These are phyloP conservation scores for Heliconius himera DNA, from an alignment of 1,140 invertebrate species.

Conservation along the genomic window DNA sequence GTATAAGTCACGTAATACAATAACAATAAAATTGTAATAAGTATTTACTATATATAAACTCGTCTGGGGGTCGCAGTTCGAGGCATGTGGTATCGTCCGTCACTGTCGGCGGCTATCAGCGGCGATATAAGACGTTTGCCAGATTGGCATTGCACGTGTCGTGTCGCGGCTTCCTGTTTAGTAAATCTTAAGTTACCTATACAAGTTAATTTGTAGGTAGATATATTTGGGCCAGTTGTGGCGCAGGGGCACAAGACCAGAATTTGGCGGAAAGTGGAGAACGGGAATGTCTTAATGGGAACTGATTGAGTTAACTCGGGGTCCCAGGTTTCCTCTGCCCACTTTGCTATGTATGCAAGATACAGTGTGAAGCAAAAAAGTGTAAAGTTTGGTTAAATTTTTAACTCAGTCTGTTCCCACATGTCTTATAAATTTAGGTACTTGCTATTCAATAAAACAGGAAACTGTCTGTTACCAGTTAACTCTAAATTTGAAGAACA, in stretches of 20 bases:
- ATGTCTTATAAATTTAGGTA: no score
- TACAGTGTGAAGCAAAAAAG: no score
- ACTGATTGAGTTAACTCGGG: neutral
- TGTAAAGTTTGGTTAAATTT: no score
- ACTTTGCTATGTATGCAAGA: no score
- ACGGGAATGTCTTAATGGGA: neutral
- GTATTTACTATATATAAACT: constrained; percentile 2
- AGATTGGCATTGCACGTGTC: constrained; percentile 11
- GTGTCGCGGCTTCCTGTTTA: neutral
- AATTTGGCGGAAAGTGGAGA: neutral
- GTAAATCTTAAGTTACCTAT: neutral
- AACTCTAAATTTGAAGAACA: neutral
- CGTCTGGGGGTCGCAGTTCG: constrained; percentile 15
- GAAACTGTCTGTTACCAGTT: neutral
- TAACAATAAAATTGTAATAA: neutral
- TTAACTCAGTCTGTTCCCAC: no score
- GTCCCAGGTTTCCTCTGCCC: no score
- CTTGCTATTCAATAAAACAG: neutral
- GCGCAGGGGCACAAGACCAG: neutral
- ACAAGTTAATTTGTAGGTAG: neutral
- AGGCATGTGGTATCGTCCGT: constrained; percentile 19
- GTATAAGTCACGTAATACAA: neutral
- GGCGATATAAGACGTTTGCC: constrained; percentile 10
- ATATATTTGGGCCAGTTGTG: neutral
- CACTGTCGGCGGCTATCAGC: constrained; percentile 24